Conservation (phyloP, 2,888 invertebrate species). For the Agrotis clavis region DNA sequence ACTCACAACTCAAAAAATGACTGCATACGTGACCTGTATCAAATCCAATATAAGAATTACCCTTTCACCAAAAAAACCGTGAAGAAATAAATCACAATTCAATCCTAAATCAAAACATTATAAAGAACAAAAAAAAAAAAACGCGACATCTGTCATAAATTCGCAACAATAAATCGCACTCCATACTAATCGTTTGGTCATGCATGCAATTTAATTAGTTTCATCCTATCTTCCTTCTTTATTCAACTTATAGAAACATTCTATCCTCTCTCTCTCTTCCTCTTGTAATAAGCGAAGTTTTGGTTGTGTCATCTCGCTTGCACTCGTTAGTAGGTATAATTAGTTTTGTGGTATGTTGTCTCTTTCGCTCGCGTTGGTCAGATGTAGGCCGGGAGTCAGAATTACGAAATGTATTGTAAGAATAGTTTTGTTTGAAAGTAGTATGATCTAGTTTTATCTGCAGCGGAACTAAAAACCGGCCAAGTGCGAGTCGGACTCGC, state of each 20-base stretch:
- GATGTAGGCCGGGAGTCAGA: slow-evolving; percentile 63
- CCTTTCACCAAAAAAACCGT: slow-evolving; percentile 17
- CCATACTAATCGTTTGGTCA: slow-evolving; percentile 61
- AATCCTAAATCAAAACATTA: slow-evolving; percentile 44
- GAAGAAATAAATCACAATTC: slow-evolving; percentile 12
- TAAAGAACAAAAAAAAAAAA: slow-evolving; percentile 21
- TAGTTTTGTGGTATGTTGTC: slow-evolving; percentile 63
- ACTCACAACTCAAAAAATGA: neutral
- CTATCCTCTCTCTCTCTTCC: slow-evolving; percentile 26
- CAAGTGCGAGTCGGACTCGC: too few species aligned
- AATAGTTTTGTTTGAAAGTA: slow-evolving; percentile 28
- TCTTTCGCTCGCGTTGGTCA: slow-evolving; percentile 48
- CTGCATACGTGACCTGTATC: too few species aligned
- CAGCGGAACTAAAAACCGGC: too few species aligned
- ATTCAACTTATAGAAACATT: slow-evolving; percentile 13
- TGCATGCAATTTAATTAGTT: slow-evolving; percentile 58
- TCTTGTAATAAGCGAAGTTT: slow-evolving; percentile 6
- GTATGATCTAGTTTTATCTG: neutral
- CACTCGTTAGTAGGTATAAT: slow-evolving; percentile 40
- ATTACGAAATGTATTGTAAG: slow-evolving; percentile 43
- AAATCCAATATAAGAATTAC: neutral
- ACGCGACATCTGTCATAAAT: slow-evolving; percentile 51
- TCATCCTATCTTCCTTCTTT: slow-evolving; percentile 31
- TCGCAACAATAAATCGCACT: slow-evolving; percentile 57
- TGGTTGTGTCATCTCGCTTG: slow-evolving; percentile 6